Evolutionary conservation across 2,888 invertebrate species (phyloP).

Genomic region (Frankliniella fusca): DNA sequence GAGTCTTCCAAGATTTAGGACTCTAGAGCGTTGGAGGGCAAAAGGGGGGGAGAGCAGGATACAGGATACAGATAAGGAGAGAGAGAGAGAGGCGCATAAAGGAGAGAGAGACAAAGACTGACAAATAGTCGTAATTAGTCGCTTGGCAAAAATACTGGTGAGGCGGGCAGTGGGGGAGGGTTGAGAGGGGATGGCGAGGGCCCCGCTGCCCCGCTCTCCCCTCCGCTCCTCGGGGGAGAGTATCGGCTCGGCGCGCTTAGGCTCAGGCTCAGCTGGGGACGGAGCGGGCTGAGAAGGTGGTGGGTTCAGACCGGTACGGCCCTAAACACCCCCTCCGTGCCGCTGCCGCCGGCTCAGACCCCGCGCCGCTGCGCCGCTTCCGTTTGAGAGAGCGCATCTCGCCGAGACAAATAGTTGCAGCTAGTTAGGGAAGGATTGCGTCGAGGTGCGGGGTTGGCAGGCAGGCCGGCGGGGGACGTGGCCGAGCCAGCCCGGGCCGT

Average conservation of each 20-base stretch:
- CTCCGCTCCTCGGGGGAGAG: background rate
- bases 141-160: background rate
- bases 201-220: background rate
- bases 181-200: background rate
- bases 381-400: background rate
- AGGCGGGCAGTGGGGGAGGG: background rate
- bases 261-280: too few species aligned
- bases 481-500: background rate
- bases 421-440: background rate
- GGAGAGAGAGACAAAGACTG: background rate
- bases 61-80: background rate
- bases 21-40: background rate
- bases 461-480: background rate
- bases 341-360: too few species aligned
- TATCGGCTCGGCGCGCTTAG: background rate
- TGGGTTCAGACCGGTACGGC: too few species aligned
- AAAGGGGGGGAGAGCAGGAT: background rate
- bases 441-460: background rate
- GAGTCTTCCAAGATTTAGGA: too few species aligned
- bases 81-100: background rate
- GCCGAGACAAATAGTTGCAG: slow-evolving; percentile 10
- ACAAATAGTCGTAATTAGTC: slow-evolving; percentile 21
- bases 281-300: too few species aligned
- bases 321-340: too few species aligned
- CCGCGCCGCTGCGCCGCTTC: too few species aligned